phyloP scores from a whole-genome alignment of 2,888 invertebrate species.

The Drosophila putrida region DNA sequence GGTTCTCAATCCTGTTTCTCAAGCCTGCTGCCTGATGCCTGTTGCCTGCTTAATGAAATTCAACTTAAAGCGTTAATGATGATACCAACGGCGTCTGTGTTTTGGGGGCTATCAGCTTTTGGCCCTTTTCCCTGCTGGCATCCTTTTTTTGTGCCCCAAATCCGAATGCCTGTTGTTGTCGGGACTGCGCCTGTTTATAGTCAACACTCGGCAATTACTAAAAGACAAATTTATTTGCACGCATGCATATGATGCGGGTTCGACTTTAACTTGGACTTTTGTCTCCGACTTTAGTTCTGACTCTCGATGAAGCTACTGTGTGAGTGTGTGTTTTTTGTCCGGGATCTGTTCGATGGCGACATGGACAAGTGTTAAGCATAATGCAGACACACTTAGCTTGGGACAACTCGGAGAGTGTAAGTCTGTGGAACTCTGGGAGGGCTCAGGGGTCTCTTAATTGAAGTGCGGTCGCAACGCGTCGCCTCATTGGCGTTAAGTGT shows the following conservation, averaged over 20 bases:
- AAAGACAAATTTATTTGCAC: constrained; percentile 84
- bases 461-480: constrained; percentile 61
- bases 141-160: constrained; percentile 3
- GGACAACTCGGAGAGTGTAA: no score
- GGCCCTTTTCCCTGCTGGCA: constrained; percentile 6
- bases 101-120: constrained; percentile 8
- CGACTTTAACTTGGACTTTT: background rate
- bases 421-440: background rate
- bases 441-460: constrained; percentile 60
- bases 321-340: background rate
- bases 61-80: constrained; percentile 74
- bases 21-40: background rate
- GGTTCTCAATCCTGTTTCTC: constrained; percentile 28
- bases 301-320: constrained; percentile 40
- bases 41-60: constrained; percentile 76
- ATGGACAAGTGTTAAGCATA: constrained; percentile 82
- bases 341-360: constrained; percentile 65
- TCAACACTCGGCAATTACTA: constrained; percentile 81
- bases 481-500: constrained; percentile 83
- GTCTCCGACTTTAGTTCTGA: background rate
- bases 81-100: constrained; percentile 44
- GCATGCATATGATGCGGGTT: constrained; percentile 75
- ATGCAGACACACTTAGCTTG: constrained; percentile 68
- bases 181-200: constrained; percentile 67
- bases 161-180: constrained; percentile 45